phyloP scores from a whole-genome alignment of 2,113 vertebrate genomes.

The Engystomops pustulosus region DNA sequence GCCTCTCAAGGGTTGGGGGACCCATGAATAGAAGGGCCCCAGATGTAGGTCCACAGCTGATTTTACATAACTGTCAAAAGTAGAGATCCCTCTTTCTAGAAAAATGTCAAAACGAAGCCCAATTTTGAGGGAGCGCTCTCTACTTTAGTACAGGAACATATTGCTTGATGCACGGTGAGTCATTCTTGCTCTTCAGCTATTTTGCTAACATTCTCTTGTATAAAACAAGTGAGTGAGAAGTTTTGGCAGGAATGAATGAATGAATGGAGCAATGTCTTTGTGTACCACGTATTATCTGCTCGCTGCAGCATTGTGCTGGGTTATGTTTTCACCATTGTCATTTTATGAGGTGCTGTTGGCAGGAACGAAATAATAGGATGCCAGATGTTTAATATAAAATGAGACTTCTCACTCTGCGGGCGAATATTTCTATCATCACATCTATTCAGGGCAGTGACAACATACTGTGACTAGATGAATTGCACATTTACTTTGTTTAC shows the following conservation, averaged over 20 bases:
- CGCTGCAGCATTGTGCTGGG: neutral
- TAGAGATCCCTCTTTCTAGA: no score
- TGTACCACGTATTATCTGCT: neutral
- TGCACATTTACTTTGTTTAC: neutral
- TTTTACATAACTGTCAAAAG: no score
- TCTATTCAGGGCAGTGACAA: conserved; percentile 7
- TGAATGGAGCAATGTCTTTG: neutral
- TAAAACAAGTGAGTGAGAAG: neutral
- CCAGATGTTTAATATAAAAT: conserved; percentile 26
- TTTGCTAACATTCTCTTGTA: neutral
- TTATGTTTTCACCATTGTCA: neutral
- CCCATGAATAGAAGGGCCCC: no score
- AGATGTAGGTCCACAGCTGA: no score
- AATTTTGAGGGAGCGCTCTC: no score
- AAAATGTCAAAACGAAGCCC: no score
- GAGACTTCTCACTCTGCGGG: neutral
- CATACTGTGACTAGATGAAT: neutral
- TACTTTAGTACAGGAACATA: neutral
- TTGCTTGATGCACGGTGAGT: neutral
- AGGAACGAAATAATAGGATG: conserved; percentile 8
- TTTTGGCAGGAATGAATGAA: neutral
- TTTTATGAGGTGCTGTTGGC: conserved; percentile 14
- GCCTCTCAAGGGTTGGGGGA: no score
- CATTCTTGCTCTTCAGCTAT: neutral
- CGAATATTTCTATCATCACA: conserved; percentile 1